Evolutionary conservation across 2,888 invertebrate genomes (phyloP).

Genomic region (Lydus trimaculatus): DNA sequence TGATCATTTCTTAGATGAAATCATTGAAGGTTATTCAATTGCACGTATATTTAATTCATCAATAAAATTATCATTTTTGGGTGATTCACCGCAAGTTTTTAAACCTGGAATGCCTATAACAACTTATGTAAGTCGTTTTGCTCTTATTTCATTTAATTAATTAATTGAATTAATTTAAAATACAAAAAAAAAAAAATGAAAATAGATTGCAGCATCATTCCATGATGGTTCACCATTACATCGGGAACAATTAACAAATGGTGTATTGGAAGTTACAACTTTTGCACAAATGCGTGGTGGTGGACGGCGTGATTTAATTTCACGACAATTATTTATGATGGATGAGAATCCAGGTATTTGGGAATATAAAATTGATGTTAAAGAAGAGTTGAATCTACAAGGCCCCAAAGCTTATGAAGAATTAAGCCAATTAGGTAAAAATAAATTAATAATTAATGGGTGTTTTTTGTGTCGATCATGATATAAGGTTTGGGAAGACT

Average conservation of each 20-base stretch:
- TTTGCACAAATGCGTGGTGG: constrained; percentile 69
- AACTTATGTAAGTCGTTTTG: constrained; percentile 81
- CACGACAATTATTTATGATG: constrained; percentile 69
- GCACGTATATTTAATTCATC: constrained; percentile 90
- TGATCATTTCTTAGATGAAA: constrained; percentile 84
- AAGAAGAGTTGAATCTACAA: constrained; percentile 66
- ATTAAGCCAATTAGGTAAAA: constrained; percentile 47
- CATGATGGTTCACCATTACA: constrained; percentile 88
- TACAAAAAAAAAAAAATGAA: neutral
- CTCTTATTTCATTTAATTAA: neutral
- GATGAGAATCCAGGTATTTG: constrained; percentile 78
- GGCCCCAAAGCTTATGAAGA: constrained; percentile 51
- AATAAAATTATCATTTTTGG: constrained; percentile 82
- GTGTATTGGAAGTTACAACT: constrained; percentile 73
- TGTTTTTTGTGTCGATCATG: too few species aligned
- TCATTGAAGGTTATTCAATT: constrained; percentile 85
- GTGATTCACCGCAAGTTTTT: constrained; percentile 91
- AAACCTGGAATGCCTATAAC: constrained; percentile 94
- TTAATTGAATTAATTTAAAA: neutral
- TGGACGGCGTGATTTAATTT: constrained; percentile 70
- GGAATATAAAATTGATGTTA: constrained; percentile 82
- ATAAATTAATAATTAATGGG: too few species aligned
- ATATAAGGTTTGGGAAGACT: too few species aligned
- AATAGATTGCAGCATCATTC: constrained; percentile 83
- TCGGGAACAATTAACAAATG: constrained; percentile 67